phyloP scores from a whole-genome alignment of 2,113 vertebrate genomes.

The Poecilia latipinna region DNA sequence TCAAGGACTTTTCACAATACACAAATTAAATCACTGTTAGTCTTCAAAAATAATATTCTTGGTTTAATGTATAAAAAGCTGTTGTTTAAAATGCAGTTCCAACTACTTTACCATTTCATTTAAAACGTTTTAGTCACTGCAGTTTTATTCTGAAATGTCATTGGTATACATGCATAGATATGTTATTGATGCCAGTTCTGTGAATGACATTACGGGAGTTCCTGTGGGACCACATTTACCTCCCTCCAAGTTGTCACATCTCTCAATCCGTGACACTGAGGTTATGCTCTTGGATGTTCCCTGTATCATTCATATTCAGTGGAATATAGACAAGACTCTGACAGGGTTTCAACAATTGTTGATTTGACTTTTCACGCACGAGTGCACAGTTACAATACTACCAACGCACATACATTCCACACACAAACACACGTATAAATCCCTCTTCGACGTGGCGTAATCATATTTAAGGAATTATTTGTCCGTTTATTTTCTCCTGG shows the following conservation, averaged over 20 bases:
- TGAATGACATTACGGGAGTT: slow-evolving; percentile 39
- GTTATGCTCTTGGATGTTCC: slow-evolving; percentile 48
- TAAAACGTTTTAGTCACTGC: not conserved
- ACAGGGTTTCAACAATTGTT: slow-evolving; percentile 62
- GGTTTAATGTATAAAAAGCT: too few species aligned
- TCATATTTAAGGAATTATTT: slow-evolving; percentile 75
- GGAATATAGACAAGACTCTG: slow-evolving; percentile 56
- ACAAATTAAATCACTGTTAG: too few species aligned
- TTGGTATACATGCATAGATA: not conserved
- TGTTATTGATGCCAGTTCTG: slow-evolving; percentile 38
- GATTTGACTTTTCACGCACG: slow-evolving; percentile 43
- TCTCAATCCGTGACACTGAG: slow-evolving; percentile 43
- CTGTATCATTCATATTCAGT: slow-evolving; percentile 63
- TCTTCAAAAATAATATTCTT: too few species aligned
- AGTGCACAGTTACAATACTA: slow-evolving; percentile 28
- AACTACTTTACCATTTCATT: not conserved
- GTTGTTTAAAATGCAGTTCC: not conserved
- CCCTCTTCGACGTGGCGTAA: slow-evolving; percentile 44
- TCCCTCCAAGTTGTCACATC: slow-evolving; percentile 68
- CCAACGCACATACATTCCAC: slow-evolving; percentile 15
- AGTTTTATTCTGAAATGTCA: slow-evolving; percentile 11
- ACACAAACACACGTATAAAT: slow-evolving; percentile 22
- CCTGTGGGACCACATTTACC: slow-evolving; percentile 35
- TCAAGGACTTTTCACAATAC: not conserved
- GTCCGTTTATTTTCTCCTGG: slow-evolving; percentile 67